Evolutionary conservation across 1,140 invertebrate species (phyloP).

Genomic region (Myzus persicae): DNA sequence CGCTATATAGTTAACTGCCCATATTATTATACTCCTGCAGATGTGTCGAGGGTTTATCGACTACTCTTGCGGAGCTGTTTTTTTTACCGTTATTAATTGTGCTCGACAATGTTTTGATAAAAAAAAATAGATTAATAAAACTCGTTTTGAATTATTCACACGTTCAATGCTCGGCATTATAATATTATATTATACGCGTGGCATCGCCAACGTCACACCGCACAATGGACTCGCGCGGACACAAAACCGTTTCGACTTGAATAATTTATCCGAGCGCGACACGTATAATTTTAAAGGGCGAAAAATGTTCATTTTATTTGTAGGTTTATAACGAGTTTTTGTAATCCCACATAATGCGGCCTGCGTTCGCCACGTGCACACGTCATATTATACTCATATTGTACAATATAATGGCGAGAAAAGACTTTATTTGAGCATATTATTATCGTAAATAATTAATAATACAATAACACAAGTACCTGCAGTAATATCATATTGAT

Average conservation of each 20-base stretch:
- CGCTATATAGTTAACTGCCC: not conserved
- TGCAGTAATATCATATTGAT: not conserved
- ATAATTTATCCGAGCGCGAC: not conserved
- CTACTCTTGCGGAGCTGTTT: not conserved
- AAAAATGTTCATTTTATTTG: not conserved
- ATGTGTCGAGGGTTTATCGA: not conserved
- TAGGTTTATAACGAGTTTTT: not conserved
- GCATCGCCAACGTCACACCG: not conserved
- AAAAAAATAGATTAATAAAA: not conserved
- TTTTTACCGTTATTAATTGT: not conserved
- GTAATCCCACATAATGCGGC: not conserved
- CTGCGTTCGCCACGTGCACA: not conserved
- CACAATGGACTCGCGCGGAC: not conserved
- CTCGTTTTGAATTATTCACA: conserved; percentile 11
- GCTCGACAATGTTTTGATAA: not conserved
- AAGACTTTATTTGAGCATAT: not conserved
- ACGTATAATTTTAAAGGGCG: not conserved
- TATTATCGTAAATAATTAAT: not conserved
- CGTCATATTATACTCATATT: not conserved
- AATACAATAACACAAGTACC: not conserved
- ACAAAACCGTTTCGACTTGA: not conserved
- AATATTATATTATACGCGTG: too few relatives aligned
- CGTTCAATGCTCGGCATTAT: not conserved
- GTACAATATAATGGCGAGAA: not conserved
- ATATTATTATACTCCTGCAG: not conserved